These are phyloP conservation scores for Papilio glaucus DNA, from an alignment of 1,140 invertebrate species.

Conservation along the genomic window DNA sequence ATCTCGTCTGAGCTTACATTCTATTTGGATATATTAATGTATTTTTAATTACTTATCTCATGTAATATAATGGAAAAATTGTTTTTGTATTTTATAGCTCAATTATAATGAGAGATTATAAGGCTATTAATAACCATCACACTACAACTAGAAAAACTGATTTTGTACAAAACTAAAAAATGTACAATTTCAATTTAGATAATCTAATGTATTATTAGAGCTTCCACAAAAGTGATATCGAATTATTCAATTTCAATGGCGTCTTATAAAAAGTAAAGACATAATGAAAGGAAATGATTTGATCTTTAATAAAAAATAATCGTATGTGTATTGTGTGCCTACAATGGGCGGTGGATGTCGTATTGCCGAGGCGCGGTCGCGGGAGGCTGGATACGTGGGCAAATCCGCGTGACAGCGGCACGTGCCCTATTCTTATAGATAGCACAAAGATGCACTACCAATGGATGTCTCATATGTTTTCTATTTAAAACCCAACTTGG, in stretches of 20 bases:
- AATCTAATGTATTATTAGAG: background rate
- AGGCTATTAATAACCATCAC: too few species aligned
- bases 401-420: conserved; percentile 59
- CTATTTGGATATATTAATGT: conserved; percentile 12
- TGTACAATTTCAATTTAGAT: background rate
- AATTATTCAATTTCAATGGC: background rate
- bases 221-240: background rate
- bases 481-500: background rate
- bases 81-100: background rate
- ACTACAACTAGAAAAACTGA: too few species aligned
- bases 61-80: background rate
- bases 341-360: conserved; percentile 39
- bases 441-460: conserved; percentile 5
- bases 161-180: background rate
- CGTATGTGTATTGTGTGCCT: conserved; percentile 30
- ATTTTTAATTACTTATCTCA: conserved; percentile 56
- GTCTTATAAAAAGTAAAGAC: conserved; percentile 41
- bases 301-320: conserved; percentile 39
- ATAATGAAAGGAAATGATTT: conserved; percentile 29
- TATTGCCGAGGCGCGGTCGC: conserved; percentile 31
- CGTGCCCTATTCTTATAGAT: conserved; percentile 47
- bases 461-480: conserved; percentile 19
- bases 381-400: conserved; percentile 46
- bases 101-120: background rate
- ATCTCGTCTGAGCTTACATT: conserved; percentile 1